Evolutionary conservation across 1,140 invertebrate genomes (phyloP).

Genomic region (Drosophila serrata): DNA sequence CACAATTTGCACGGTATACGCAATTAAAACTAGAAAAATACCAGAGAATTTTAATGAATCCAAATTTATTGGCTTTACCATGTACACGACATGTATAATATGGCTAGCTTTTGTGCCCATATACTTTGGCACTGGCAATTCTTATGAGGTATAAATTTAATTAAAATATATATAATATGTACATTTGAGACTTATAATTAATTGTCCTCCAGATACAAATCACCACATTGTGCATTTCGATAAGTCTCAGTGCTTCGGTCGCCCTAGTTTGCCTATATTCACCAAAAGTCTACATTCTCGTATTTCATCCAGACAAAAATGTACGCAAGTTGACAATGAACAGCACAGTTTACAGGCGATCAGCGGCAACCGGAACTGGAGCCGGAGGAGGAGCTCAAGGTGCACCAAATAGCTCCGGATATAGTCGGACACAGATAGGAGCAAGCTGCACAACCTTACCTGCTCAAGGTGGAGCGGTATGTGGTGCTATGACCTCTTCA

Average conservation of each 20-base stretch:
- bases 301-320: slow-evolving; percentile 92
- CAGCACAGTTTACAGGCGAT: slow-evolving; percentile 85
- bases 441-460: slow-evolving; percentile 1
- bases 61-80: slow-evolving; percentile 93
- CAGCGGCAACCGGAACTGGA: slow-evolving; percentile 56
- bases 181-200: neutral
- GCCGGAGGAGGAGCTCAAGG: slow-evolving; percentile 30
- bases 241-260: slow-evolving; percentile 92
- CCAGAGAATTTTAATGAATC: slow-evolving; percentile 96
- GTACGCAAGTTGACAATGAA: slow-evolving; percentile 87
- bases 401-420: slow-evolving; percentile 49
- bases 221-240: slow-evolving; percentile 92
- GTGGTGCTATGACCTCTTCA: slow-evolving; percentile 26
- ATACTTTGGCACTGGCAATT: slow-evolving; percentile 91
- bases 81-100: slow-evolving; percentile 95
- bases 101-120: slow-evolving; percentile 96
- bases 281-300: slow-evolving; percentile 91
- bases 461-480: slow-evolving; percentile 2
- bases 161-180: neutral
- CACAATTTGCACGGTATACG: slow-evolving; percentile 93
- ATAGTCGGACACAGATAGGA: slow-evolving; percentile 50
- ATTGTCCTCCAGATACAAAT: slow-evolving; percentile 88
- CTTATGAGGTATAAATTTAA: slow-evolving; percentile 81
- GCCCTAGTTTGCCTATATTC: slow-evolving; percentile 92
- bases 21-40: slow-evolving; percentile 94